These are phyloP conservation scores for Pogonocichla stellata DNA, from an alignment of 2,113 vertebrate species.

Conservation along the genomic window DNA sequence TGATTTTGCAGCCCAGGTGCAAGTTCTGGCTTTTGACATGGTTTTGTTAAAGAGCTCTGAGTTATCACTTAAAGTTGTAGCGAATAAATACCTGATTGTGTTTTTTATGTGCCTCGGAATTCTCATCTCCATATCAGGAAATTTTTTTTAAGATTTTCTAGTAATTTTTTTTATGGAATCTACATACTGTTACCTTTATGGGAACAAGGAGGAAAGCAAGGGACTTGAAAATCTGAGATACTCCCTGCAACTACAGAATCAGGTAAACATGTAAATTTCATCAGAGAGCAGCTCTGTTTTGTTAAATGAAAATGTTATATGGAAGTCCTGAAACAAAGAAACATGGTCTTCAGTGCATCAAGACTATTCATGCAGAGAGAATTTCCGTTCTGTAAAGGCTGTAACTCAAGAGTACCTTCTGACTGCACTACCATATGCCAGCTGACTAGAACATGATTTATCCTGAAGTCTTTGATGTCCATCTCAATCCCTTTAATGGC, in stretches of 20 bases:
- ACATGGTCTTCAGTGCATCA: background rate
- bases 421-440: background rate
- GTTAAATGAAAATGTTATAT: background rate
- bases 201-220: background rate
- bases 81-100: background rate
- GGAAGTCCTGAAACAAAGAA: background rate
- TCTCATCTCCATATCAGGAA: background rate
- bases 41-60: background rate
- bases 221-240: background rate
- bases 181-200: background rate
- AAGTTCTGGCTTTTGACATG: background rate
- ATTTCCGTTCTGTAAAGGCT: background rate
- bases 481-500: background rate
- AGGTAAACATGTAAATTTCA: background rate
- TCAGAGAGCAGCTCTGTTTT: background rate
- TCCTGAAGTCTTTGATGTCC: background rate
- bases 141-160: background rate
- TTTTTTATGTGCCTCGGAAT: background rate
- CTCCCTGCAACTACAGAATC: background rate
- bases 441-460: background rate
- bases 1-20: background rate
- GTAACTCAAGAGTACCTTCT: background rate
- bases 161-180: background rate
- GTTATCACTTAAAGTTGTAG: background rate
- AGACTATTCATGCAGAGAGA: background rate